phyloP scores from a whole-genome alignment of 2,888 invertebrate species.

The Lutraria lutraria region DNA sequence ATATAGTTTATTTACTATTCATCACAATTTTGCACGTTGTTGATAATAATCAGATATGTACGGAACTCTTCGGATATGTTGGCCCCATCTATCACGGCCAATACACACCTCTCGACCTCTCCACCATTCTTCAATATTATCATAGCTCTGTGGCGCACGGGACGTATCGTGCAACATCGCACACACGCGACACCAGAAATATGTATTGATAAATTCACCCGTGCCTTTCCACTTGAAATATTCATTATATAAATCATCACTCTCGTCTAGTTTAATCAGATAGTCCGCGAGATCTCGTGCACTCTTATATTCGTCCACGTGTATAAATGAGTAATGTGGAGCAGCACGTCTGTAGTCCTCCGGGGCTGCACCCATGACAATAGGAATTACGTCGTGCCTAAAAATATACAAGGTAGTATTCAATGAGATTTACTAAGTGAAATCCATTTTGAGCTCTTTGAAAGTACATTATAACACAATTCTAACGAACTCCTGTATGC shows the following conservation, averaged over 20 bases:
- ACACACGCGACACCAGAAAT: conserved; percentile 96
- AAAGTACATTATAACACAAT: no score
- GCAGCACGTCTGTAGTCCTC: conserved; percentile 96
- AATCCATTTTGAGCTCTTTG: no score
- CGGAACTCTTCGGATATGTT: conserved; percentile 56
- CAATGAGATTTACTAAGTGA: not conserved
- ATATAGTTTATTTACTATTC: not conserved
- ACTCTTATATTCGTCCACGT: conserved; percentile 97
- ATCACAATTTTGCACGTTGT: not conserved
- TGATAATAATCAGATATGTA: conserved; percentile 66
- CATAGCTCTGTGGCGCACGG: conserved; percentile 87
- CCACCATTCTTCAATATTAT: conserved; percentile 97
- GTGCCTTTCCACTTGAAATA: conserved; percentile 98
- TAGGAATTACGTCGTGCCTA: conserved; percentile 94
- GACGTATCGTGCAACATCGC: conserved; percentile 87
- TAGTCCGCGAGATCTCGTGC: conserved; percentile 95
- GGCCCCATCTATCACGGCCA: conserved; percentile 76
- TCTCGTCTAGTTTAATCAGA: conserved; percentile 93
- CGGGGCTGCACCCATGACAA: conserved; percentile 98
- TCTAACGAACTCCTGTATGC: no score
- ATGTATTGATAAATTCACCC: conserved; percentile 98
- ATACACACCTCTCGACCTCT: conserved; percentile 87
- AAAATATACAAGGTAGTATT: conserved; percentile 17
- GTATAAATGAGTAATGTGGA: conserved; percentile 97
- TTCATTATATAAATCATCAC: conserved; percentile 96